Evolutionary conservation across 30 jellyfish, hydroid and myxozoan genomes (phyloP), one percentile per base, ranked within the genome.

Genomic region (Pelagia noctiluca): DNA sequence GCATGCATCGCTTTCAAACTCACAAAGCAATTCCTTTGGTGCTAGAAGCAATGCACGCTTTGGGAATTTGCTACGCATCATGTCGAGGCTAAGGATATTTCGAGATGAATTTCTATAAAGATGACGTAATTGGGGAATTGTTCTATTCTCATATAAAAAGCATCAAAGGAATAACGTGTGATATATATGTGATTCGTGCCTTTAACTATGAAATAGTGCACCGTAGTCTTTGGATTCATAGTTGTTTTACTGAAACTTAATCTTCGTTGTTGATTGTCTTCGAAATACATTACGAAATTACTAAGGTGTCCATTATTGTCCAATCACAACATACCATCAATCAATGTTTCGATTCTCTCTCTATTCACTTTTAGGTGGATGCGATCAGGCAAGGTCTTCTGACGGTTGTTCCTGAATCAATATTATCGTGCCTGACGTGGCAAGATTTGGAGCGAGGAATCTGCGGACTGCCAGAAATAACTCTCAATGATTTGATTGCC

Each of bases 351-450:
- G 10, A 0, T 19, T 60, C 1, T 31, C 26, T 2, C 24, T 24
- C 32, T 54, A 46, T 35, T 38, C 3, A 50, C 30, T 71, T 63
- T n/a, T 67, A 90, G 98, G 88, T 92, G 35, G 88, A 86, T 78
- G 96, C 98, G 23, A 48, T 92, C 31, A 89, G 92, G 26, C 83
- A 65, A 72, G 98, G 98, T 0, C 81, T 92, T 3, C 10, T 67
- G 18, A 16, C 95, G 5, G 95, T 82, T 30, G 85, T 92, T 1
- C 98, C 98, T 0, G 95, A 86, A 61, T 90, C 95, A 0, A 76
- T 92, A 21, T 30, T 92, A 0, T 92, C 98, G 2, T 92, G 98
- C 76, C 61, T 92, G 34, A 92, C 98, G 24, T 92, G 98, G 98
- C 85, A 64, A 33, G 89, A 86, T 60, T 64, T 92, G 11, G 96